Conservation (phyloP, 2,888 invertebrate genomes). For the Aleiodes leptofemur region DNA sequence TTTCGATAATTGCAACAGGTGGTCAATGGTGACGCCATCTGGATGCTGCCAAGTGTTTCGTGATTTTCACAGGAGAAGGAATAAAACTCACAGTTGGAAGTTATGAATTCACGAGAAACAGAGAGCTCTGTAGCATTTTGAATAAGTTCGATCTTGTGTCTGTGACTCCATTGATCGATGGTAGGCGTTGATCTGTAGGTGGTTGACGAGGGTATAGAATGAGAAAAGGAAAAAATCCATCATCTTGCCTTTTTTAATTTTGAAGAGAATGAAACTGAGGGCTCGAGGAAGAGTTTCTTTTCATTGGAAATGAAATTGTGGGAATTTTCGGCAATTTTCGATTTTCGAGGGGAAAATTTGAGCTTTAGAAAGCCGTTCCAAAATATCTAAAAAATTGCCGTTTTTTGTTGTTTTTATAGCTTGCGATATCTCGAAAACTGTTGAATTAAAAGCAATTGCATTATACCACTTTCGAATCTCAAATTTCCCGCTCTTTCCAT, state of each 20-base stretch:
- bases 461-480: no score
- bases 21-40: not conserved
- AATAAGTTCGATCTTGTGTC: not conserved
- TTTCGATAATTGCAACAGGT: constrained; percentile 9
- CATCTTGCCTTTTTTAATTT: no score
- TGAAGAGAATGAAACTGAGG: no score
- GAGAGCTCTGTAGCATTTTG: not conserved
- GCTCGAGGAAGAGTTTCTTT: no score
- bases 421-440: no score
- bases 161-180: constrained; percentile 49
- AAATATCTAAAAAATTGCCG: no score
- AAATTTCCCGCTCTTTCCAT: not conserved
- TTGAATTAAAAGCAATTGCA: no score
- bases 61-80: not conserved
- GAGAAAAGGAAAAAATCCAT: constrained; percentile 57
- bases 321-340: no score
- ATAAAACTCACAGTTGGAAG: not conserved
- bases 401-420: no score
- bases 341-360: no score
- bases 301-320: no score
- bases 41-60: not conserved
- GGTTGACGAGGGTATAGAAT: constrained; percentile 63
- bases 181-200: constrained; percentile 61
- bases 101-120: not conserved
- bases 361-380: no score